Conservation (phyloP, 2,113 vertebrate genomes). For the Sylvicapra grimmia region DNA sequence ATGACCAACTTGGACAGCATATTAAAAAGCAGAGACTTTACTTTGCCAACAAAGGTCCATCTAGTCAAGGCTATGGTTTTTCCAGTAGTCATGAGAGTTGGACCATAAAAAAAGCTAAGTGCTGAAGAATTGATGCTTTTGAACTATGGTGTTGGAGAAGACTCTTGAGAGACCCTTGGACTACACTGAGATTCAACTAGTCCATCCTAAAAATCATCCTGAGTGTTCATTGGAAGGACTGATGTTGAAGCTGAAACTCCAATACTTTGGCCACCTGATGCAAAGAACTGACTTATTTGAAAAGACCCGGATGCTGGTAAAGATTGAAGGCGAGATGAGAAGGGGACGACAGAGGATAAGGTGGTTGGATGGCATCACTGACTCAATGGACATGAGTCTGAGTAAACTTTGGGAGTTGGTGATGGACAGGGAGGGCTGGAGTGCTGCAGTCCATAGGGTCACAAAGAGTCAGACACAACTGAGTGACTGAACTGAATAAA, state of each 20-base stretch:
- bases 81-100: not conserved
- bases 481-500: not conserved
- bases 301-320: not conserved
- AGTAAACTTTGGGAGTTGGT: not conserved
- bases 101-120: not conserved
- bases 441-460: not conserved
- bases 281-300: not conserved
- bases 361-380: not conserved
- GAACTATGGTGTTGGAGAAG: not conserved
- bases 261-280: not conserved
- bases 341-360: not conserved
- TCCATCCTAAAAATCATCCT: not conserved
- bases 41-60: accelerated
- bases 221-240: not conserved
- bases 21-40: not conserved
- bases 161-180: not conserved
- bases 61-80: not conserved
- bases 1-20: not conserved
- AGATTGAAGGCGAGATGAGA: not conserved
- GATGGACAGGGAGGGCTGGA: not conserved
- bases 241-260: not conserved
- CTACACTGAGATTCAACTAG: not conserved
- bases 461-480: not conserved
- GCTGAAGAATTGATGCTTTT: not conserved
- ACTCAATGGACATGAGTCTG: not conserved